A percentile compares a stretch with the other conserved stretches of the same genome.
Conservation (phyloP, 2,888 invertebrate species). For the Ormyrus nitidulus region DNA sequence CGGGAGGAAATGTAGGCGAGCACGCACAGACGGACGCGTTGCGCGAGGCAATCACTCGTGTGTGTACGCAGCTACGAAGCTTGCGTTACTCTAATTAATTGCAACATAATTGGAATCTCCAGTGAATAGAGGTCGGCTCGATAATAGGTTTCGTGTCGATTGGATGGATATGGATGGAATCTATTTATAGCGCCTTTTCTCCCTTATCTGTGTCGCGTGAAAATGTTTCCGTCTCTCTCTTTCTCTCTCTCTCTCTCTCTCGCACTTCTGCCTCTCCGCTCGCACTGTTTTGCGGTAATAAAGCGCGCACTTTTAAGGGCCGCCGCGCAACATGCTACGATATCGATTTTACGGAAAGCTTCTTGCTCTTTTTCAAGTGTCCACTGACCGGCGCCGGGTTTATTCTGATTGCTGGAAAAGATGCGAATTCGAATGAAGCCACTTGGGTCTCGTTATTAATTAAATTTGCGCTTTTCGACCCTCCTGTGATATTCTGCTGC, state of each 20-base stretch:
- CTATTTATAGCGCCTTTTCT: constrained; percentile 32
- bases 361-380: no score
- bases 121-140: constrained; percentile 30
- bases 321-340: background rate
- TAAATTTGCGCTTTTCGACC: no score
- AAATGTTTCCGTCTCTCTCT: background rate
- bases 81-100: constrained; percentile 52
- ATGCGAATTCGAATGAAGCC: no score
- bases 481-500: no score
- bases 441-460: no score
- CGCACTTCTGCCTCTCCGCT: background rate
- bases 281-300: background rate
- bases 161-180: constrained; percentile 23
- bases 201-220: background rate
- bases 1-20: background rate
- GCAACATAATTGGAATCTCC: constrained; percentile 51
- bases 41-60: background rate
- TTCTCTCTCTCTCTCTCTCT: background rate
- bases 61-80: background rate
- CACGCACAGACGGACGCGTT: background rate
- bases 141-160: constrained; percentile 42
- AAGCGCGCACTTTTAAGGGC: background rate
- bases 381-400: no score
- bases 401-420: no score
- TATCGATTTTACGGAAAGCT: no score